phyloP scores from a whole-genome alignment of 2,888 invertebrate genomes.

The Emmelina monodactyla region DNA sequence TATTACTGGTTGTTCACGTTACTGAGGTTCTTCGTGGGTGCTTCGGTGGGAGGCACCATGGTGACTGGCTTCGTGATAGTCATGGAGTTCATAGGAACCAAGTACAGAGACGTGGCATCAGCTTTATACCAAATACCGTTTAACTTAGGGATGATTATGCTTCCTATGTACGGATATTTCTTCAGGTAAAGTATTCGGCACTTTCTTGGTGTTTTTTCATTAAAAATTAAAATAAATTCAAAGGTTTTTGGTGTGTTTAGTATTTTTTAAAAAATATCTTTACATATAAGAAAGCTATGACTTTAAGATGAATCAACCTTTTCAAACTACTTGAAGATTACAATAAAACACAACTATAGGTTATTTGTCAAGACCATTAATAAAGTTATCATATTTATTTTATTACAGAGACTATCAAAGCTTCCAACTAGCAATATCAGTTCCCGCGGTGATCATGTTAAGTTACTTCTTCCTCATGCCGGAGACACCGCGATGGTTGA shows the following conservation, averaged over 20 bases:
- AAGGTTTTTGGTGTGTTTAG: no score
- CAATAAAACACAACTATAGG: no score
- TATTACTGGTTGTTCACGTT: conserved; percentile 69
- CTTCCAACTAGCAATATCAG: conserved; percentile 72
- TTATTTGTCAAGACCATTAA: no score
- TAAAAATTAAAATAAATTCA: no score
- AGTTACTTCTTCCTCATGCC: conserved; percentile 74
- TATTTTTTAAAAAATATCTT: no score
- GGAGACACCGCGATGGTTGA: conserved; percentile 83
- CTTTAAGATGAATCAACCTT: no score
- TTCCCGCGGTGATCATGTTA: conserved; percentile 65
- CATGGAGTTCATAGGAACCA: conserved; percentile 72
- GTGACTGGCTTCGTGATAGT: conserved; percentile 67
- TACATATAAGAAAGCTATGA: no score
- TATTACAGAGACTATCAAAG: conserved; percentile 71
- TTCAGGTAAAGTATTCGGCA: no score
- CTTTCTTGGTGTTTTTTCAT: no score
- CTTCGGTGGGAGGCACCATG: conserved; percentile 85
- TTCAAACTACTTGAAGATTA: no score
- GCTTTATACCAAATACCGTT: conserved; percentile 75
- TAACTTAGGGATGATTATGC: conserved; percentile 71
- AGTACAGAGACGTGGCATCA: conserved; percentile 62
- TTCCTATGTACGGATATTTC: conserved; percentile 69
- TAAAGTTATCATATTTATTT: no score
- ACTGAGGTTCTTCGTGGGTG: conserved; percentile 73